Evolutionary conservation across 2,888 invertebrate species (phyloP), one percentile per base, ranked within the genome.

Genomic region (Eretmocerus hayati): DNA sequence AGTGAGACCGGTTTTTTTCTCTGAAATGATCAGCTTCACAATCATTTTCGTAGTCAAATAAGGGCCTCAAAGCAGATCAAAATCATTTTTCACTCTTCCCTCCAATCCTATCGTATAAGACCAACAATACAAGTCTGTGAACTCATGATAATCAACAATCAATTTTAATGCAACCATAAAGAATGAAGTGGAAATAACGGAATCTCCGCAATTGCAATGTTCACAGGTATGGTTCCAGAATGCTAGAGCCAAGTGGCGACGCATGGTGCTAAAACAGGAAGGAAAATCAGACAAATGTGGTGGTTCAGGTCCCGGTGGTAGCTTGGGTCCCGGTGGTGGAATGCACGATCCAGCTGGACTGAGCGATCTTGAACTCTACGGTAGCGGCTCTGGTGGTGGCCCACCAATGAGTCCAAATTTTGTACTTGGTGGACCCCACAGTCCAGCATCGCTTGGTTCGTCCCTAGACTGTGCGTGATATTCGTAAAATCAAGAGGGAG

Each of bases 191-290:
- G n/a, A n/a, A n/a, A n/a, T n/a, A n/a, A n/a, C n/a, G n/a, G n/a
- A n/a, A n/a, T n/a, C n/a, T n/a, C n/a, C n/a, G n/a, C n/a, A n/a
- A n/a, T n/a, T n/a, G n/a, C n/a, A n/a, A 9, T 26, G 26, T 6
- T 74, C 73, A 76, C 81, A 92, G 91, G 92, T 92, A 48, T 92
- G 92, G 92, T 93, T 93, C 75, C 92, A 93, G 75, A 93, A 93
- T 71, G 91, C 92, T 22, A 78, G 93, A 32, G 93, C 93, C 58
- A 93, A 93, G 77, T 91, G 90, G 85, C 82, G 93, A 63, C 82
- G 93, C 58, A 87, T 89, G 81, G 84, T 89, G 72, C 77, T 86
- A 61, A 86, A 87, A 66, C 86, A 87, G 65, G 87, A 87, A 67
- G 84, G 83, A 70, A 84, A 84, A 64, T 77, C 80, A 57, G 85